These are phyloP conservation scores for Ophioderma brevispina DNA, from an alignment of 35 echinoderm and acorn worm genomes.

Conservation along the genomic window DNA sequence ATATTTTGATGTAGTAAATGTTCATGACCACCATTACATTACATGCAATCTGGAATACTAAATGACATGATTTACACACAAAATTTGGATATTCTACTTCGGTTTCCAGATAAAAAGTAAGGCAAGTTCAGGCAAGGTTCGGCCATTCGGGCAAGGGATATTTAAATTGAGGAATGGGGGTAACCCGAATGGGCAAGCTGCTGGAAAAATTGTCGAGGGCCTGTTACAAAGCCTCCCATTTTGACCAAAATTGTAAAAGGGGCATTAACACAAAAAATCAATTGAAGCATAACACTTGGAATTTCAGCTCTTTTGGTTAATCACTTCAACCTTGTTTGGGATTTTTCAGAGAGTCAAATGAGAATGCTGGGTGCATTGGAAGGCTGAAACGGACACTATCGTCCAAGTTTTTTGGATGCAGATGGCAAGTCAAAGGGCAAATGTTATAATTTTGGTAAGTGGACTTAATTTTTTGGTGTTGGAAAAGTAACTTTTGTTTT, in stretches of 20 bases:
- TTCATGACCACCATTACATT: no score
- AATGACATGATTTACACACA: no score
- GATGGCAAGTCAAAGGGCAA: constrained; percentile 40
- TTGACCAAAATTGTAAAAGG: neutral
- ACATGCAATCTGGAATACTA: no score
- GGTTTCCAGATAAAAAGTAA: no score
- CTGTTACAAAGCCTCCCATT: neutral
- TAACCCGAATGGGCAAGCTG: neutral
- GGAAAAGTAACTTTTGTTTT: no score
- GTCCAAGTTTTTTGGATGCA: constrained; percentile 40
- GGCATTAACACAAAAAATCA: neutral
- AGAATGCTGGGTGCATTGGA: constrained; percentile 50
- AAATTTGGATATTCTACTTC: no score
- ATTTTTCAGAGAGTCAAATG: constrained; percentile 42
- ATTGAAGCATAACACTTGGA: neutral
- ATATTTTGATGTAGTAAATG: no score
- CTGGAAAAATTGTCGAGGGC: neutral
- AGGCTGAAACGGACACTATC: constrained; percentile 59
- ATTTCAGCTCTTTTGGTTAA: neutral
- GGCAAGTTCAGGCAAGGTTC: no score
- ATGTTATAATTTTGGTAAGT: constrained; percentile 82
- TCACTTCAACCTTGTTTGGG: neutral
- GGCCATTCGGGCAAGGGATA: no score
- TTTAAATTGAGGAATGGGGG: neutral
- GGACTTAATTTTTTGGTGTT: no score